Base-by-base conservation (phyloP, 2,113 vertebrate genomes). In the Misgurnus anguillicaudatus region DNA sequence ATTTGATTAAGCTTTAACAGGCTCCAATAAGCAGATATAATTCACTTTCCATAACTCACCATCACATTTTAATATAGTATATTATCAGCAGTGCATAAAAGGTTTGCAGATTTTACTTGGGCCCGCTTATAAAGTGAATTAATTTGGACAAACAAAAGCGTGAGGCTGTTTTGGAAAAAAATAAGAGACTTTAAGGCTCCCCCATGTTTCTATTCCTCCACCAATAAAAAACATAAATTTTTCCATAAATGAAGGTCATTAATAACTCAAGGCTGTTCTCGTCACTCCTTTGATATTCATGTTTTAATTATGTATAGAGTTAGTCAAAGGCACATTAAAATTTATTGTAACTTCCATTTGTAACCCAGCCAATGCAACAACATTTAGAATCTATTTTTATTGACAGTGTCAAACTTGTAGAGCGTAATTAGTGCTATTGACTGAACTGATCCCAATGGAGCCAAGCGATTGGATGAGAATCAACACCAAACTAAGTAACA, bases 371-470 rank as follows among this genome's bases (percentile, higher is more conserved):
- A 60, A 48, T 41, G 21, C 51, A 16, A 73, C 19, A 73, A 21
- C 31, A 11, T 65, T 51, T 39, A 11, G 6, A 80, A 82, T 80
- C 75, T 63, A 78, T 82, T 85, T 79, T 70, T 75, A 85, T 83
- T 78, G 64, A 71, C 75, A 58, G 48, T 55, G 67, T 80, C 73
- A 82, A 77, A 82, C 79, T 82, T 70, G 69, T 66, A 75, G 48
- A 17, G 58, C 80, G 78, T 83, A 85, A 83, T 85, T 84, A 82
- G 76, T 60, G 62, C 45, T 71, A 84, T 86, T 75, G 80, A 84
- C 76, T 58, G 19, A 55, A 78, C 68, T 79, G 65, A 82, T 84
- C 83, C 70, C 80, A 53, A 66, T 57, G 65, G 80, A 80, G 69
- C 61, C 48, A 39, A 14, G 24, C 14, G 66, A 79, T 76, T 77